These are phyloP conservation scores for Turritopsis rubra DNA, from an alignment of 30 jellyfish, hydroid and myxozoan species.

Conservation along the genomic window DNA sequence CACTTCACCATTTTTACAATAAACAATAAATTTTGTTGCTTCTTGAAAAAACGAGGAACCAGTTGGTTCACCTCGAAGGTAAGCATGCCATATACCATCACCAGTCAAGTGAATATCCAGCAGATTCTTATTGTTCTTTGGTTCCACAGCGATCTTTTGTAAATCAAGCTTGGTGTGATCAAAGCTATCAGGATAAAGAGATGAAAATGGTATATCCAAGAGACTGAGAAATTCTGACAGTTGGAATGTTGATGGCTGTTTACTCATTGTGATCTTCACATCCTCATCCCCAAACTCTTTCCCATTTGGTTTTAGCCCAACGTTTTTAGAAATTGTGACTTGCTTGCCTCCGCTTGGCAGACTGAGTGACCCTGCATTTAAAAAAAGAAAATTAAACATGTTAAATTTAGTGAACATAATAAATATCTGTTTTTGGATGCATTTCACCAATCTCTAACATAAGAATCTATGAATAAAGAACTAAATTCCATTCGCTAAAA, in stretches of 20 bases:
- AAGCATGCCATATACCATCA: slow-evolving; percentile 3
- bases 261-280: not conserved
- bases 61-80: slow-evolving; percentile 5
- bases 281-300: not conserved
- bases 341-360: not conserved
- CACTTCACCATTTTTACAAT: slow-evolving; percentile 14
- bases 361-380: not conserved
- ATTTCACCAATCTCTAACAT: too few species aligned
- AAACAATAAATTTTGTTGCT: slow-evolving; percentile 5
- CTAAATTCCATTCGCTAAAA: too few species aligned
- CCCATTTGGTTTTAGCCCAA: not conserved
- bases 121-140: not conserved
- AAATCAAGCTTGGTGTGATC: not conserved
- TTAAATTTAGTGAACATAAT: too few species aligned
- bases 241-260: not conserved
- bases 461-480: too few species aligned
- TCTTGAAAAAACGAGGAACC: slow-evolving; percentile 3
- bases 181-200: slow-evolving; percentile 8
- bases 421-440: too few species aligned
- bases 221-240: not conserved
- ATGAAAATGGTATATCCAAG: not conserved
- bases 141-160: not conserved
- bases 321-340: not conserved
- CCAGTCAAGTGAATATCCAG: not conserved
- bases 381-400: too few species aligned